Evolutionary conservation across 2,888 invertebrate genomes (phyloP).

Genomic region (Scaptomyza flava): DNA sequence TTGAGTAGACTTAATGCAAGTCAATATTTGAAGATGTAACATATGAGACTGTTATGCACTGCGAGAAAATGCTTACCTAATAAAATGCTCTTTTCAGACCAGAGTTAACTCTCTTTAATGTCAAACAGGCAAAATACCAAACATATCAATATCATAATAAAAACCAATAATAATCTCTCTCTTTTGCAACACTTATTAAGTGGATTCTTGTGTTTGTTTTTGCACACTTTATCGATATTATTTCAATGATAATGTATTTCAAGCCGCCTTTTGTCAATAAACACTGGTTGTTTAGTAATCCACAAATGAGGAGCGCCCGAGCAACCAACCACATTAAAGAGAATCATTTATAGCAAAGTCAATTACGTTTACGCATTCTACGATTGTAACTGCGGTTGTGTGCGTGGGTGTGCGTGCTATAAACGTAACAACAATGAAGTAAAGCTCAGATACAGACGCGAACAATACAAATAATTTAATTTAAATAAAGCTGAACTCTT

Average conservation of each 20-base stretch:
- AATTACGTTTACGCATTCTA: constrained; percentile 38
- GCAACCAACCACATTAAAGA: constrained; percentile 23
- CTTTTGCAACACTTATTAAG: neutral
- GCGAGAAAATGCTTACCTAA: constrained; percentile 1
- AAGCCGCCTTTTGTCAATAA: constrained; percentile 13
- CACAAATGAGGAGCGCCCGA: constrained; percentile 7
- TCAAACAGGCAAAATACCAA: neutral
- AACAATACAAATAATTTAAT: constrained; percentile 52
- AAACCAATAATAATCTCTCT: neutral
- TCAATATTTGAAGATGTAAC: constrained; percentile 4
- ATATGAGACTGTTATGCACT: constrained; percentile 12
- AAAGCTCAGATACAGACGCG: constrained; percentile 4
- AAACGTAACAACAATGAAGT: constrained; percentile 4
- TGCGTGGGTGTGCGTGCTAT: neutral
- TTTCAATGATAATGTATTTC: neutral
- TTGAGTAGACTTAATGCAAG: constrained; percentile 10
- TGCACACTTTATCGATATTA: neutral
- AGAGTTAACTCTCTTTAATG: no score
- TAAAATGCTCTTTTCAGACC: no score
- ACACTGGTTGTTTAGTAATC: constrained; percentile 18
- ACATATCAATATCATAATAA: neutral
- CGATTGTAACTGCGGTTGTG: constrained; percentile 1
- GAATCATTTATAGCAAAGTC: constrained; percentile 47
- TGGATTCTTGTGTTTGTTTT: constrained; percentile 1
- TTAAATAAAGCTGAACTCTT: constrained; percentile 47